Percentiles rank a stretch among this genome's conserved stretches.
These are phyloP conservation scores for Manacus vitellinus DNA, from an alignment of 2,113 vertebrate genomes.

Conservation along the genomic window DNA sequence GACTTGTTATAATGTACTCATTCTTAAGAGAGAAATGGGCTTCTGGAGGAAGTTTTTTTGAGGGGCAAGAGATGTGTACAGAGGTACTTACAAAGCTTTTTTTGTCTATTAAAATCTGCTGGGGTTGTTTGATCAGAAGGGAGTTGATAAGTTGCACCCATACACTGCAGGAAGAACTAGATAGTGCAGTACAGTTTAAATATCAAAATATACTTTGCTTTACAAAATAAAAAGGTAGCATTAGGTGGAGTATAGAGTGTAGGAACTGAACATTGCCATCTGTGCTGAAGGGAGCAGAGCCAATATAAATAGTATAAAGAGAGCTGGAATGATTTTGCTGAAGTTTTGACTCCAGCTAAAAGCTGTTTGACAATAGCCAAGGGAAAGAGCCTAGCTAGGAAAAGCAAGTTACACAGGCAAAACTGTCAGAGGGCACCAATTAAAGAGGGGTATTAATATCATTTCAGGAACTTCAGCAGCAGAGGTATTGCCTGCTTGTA, in stretches of 20 bases:
- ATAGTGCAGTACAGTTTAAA: not conserved
- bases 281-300: not conserved
- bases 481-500: not conserved
- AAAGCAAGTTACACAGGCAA: not conserved
- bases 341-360: not conserved
- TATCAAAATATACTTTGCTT: not conserved
- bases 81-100: not conserved
- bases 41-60: not conserved
- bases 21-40: fast-evolving
- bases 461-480: not conserved
- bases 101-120: not conserved
- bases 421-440: not conserved
- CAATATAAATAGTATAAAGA: not conserved
- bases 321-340: not conserved
- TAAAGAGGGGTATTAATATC: not conserved
- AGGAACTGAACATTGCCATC: not conserved
- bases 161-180: fast-evolving
- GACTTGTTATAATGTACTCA: fast-evolving
- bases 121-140: fast-evolving
- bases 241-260: not conserved
- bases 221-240: not conserved
- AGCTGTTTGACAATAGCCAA: not conserved
- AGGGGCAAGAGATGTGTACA: fast-evolving
- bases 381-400: not conserved
- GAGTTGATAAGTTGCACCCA: not conserved